Conservation (phyloP, 2,797 vertebrate genomes). For the Pelochelys cantorii region DNA sequence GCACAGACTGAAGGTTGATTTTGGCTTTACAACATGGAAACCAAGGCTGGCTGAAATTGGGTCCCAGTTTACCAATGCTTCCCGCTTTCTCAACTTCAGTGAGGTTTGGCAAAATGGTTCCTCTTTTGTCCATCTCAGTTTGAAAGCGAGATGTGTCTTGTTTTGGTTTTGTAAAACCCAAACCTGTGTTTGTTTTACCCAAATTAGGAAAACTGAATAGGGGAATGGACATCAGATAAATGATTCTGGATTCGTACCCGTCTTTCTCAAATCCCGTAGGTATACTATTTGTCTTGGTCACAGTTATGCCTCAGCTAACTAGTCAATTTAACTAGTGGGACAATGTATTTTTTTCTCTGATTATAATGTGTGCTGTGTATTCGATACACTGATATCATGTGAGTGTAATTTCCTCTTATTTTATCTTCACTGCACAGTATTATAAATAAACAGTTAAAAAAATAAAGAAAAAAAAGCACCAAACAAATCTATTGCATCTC, state of each 20-base stretch:
- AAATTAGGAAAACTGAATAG: not conserved
- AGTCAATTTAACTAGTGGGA: conserved; percentile 82
- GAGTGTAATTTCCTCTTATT: conserved; percentile 87
- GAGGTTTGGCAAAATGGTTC: not conserved
- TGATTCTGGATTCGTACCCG: not conserved
- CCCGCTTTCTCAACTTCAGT: not conserved
- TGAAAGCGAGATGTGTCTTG: not conserved
- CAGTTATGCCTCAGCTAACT: conserved; percentile 80
- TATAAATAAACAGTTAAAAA: conserved; percentile 87
- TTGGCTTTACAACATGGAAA: accelerated
- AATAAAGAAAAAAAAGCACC: conserved; percentile 81
- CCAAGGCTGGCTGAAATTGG: not conserved
- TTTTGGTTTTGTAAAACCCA: conserved; percentile 9
- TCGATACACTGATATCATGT: conserved; percentile 85
- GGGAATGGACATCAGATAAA: conserved; percentile 7
- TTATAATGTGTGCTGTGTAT: conserved; percentile 84
- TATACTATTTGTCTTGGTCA: conserved; percentile 77
- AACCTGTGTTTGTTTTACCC: not conserved
- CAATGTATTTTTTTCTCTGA: conserved; percentile 83
- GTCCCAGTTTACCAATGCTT: not conserved
- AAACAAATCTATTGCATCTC: conserved; percentile 91
- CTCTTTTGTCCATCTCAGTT: not conserved
- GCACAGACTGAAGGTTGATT: not conserved
- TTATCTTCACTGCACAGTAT: conserved; percentile 84
- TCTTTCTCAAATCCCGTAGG: conserved; percentile 34